Evolutionary conservation across 2,797 vertebrate species (phyloP), one percentile per base, ranked within the genome.

Genomic region (Percopsis omiscomaycus): DNA sequence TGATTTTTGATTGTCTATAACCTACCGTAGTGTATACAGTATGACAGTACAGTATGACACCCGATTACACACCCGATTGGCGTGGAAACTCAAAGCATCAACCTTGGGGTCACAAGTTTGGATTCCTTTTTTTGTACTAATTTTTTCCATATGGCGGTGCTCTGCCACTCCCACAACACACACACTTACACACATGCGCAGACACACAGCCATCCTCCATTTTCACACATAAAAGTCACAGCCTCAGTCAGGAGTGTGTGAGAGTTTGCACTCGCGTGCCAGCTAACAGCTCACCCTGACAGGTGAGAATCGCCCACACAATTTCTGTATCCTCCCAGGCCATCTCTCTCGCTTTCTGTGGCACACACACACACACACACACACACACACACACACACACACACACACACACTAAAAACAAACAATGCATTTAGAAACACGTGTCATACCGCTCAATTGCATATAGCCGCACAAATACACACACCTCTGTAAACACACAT

Each of bases 161-260:
- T 74, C 27, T 58, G 78, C 75, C 80, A 82, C 77, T 73, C 62
- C 51, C 28, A 58, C 29, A 78, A 49, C 65, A 27, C 55, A 68
- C 61, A 71, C 46, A 15, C 12, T 3, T 59, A 57, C 74, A 61
- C 47, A 46, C 27, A 59, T 63, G 56, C 74, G 49, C 66, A 52
- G 60, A 48, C 61, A 50, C 48, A 49, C 64, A 57, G 71, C 51
- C 56, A 60, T 55, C 68, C 75, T 85, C 78, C 78, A 81, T 84
- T 82, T 87, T 89, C 86, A 88, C 87, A 86, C 86, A 79, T 89
- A 78, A 85, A 87, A 89, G 84, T 89, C 83, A 86, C 85, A 88
- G 82, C 74, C 80, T 71, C 77, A 83, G 82, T 84, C 87, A 84
- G 82, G 74, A 89, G 82, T 86, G 68, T 81, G 81, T 87, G 83